Percentiles rank a stretch among this genome's conserved stretches.
phyloP scores from a whole-genome alignment of 2,797 vertebrate species.

The Craterocephalus amniculus region DNA sequence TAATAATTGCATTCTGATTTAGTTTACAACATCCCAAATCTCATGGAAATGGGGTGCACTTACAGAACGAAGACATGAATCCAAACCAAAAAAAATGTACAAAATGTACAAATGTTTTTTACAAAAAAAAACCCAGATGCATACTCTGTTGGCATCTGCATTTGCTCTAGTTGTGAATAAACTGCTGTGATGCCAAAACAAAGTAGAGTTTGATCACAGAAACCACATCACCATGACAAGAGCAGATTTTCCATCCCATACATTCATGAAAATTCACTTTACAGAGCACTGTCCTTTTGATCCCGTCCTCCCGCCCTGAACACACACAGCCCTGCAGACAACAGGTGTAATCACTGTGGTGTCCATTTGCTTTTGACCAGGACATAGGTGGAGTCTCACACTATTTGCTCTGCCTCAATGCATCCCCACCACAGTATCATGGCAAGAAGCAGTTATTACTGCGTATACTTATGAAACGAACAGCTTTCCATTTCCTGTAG shows the following conservation, averaged over 20 bases:
- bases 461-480: not conserved
- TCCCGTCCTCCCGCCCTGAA: slow-evolving; percentile 13
- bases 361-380: slow-evolving; percentile 30
- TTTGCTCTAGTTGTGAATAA: not conserved
- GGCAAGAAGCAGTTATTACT: slow-evolving; percentile 35
- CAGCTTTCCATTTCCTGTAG: slow-evolving; percentile 22
- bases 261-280: no score
- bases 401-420: slow-evolving; percentile 63
- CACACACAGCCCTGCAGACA: not conserved
- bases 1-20: no score
- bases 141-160: no score
- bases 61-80: no score
- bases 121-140: no score
- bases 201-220: not conserved
- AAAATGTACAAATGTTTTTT: no score
- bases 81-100: no score
- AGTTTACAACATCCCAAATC: no score
- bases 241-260: no score
- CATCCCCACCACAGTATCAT: slow-evolving; percentile 36
- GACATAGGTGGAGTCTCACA: slow-evolving; percentile 42
- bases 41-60: no score
- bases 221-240: not conserved
- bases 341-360: slow-evolving; percentile 2
- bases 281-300: slow-evolving; percentile 1
- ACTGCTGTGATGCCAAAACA: not conserved